A percentile compares a stretch with the other conserved stretches of the same genome.
These are phyloP conservation scores for Platypus cylindrus DNA, from an alignment of 2,888 invertebrate species.

Conservation along the genomic window DNA sequence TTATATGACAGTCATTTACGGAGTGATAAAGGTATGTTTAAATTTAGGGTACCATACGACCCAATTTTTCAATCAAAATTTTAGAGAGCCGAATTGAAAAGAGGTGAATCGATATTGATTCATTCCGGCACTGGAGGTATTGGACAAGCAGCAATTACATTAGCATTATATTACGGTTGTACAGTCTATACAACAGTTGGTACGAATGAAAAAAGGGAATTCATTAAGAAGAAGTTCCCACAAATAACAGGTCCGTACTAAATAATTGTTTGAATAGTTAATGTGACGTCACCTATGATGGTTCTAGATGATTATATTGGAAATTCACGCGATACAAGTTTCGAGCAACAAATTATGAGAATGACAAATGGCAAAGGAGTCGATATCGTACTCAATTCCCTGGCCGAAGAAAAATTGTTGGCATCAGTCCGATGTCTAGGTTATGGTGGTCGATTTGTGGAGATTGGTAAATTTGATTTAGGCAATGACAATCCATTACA, in stretches of 20 bases:
- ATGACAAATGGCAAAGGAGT: conserved; percentile 80
- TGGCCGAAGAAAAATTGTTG: conserved; percentile 82
- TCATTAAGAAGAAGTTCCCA: conserved; percentile 41
- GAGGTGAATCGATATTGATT: conserved; percentile 33
- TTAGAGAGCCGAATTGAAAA: conserved; percentile 22
- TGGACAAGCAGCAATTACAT: conserved; percentile 61
- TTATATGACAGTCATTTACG: conserved; percentile 43
- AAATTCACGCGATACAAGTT: conserved; percentile 70
- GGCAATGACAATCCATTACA: conserved; percentile 50
- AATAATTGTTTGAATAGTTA: conserved; percentile 14
- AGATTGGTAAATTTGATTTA: conserved; percentile 80
- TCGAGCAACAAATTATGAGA: conserved; percentile 71
- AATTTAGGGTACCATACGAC: neutral
- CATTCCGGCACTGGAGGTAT: conserved; percentile 54
- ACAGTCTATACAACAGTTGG: conserved; percentile 58
- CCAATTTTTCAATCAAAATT: neutral
- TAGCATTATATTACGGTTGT: conserved; percentile 49
- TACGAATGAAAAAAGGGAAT: conserved; percentile 48
- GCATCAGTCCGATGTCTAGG: conserved; percentile 53
- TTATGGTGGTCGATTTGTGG: conserved; percentile 56
- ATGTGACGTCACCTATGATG: neutral
- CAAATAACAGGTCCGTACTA: conserved; percentile 19
- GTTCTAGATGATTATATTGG: conserved; percentile 19
- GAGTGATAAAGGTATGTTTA: conserved; percentile 34
- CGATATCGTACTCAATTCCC: conserved; percentile 80